Conservation (phyloP, 1,140 invertebrate species). For the Aphelenchoides fujianensis region DNA sequence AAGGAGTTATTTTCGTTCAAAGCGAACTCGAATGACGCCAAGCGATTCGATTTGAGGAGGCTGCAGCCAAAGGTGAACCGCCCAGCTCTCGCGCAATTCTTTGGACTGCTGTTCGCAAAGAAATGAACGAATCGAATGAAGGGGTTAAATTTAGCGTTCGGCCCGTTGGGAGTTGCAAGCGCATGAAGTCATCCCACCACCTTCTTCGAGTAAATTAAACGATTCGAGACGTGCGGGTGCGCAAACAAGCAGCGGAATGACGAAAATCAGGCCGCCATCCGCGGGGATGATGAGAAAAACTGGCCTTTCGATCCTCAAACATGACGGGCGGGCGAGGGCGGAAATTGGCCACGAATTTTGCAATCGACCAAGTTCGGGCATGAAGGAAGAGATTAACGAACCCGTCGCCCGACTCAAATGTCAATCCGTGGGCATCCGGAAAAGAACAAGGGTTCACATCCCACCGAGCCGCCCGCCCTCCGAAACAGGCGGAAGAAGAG, state of each 20-base stretch:
- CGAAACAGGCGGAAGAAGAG: background rate
- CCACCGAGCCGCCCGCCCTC: too few relatives aligned
- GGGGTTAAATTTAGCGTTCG: background rate
- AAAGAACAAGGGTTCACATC: background rate
- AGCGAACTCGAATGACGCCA: too few relatives aligned
- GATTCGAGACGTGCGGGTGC: too few relatives aligned
- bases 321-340: too few relatives aligned
- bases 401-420: background rate
- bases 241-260: background rate
- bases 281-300: background rate
- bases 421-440: background rate
- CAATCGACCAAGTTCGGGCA: background rate
- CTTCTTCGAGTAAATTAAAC: too few relatives aligned
- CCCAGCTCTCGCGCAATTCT: too few relatives aligned
- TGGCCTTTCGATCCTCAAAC: too few relatives aligned
- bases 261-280: background rate
- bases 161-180: background rate
- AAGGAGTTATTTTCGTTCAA: too few relatives aligned
- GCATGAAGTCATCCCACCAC: background rate
- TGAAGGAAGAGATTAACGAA: background rate
- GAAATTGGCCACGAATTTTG: too few relatives aligned
- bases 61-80: too few relatives aligned
- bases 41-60: too few relatives aligned
- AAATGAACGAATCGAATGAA: background rate
- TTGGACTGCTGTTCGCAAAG: background rate